Evolutionary conservation across 2,113 vertebrate genomes (phyloP).

Genomic region (Podilymbus podiceps): DNA sequence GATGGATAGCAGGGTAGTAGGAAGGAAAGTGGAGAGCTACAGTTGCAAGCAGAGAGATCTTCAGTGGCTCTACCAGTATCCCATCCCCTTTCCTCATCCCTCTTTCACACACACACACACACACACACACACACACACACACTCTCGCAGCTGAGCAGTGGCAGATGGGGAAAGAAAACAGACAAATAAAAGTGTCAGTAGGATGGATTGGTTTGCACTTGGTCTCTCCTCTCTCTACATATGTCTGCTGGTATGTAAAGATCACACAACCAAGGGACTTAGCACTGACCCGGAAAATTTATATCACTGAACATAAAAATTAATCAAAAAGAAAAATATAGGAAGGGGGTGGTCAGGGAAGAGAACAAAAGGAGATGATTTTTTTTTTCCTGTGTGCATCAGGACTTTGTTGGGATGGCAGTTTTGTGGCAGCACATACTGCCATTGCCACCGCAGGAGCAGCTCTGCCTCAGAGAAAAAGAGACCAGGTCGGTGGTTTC

Average conservation of each 20-base stretch:
- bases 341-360: background rate
- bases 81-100: background rate
- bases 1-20: background rate
- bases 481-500: background rate
- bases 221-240: constrained; percentile 1
- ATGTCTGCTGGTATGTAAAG: constrained; percentile 12
- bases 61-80: background rate
- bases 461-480: background rate
- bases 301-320: constrained; percentile 18
- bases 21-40: background rate
- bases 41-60: background rate
- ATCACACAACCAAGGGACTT: background rate
- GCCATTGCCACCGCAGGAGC: background rate
- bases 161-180: constrained; percentile 10
- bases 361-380: background rate
- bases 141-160: background rate
- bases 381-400: background rate
- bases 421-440: background rate
- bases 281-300: constrained; percentile 38
- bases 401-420: background rate
- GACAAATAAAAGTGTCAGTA: constrained; percentile 39
- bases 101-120: background rate
- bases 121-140: background rate
- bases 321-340: constrained; percentile 29
- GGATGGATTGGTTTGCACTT: constrained; percentile 34